Conservation (phyloP, 1,140 invertebrate genomes). For the Trachymyrmex cornetzi region DNA sequence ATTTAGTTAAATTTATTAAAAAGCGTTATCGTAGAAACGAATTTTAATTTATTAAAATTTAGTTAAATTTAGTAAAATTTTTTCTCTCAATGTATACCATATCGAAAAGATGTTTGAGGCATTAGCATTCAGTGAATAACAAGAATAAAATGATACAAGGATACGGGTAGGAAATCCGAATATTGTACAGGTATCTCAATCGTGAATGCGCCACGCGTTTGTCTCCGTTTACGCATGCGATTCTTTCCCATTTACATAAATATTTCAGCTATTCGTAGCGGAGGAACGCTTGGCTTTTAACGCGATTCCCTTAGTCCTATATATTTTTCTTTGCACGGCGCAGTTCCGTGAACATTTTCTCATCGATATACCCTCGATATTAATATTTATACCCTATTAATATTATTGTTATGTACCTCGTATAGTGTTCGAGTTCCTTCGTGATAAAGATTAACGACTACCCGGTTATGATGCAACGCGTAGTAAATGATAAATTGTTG, state of each 20-base stretch:
- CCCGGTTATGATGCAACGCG: conserved; percentile 23
- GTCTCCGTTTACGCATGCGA: background rate
- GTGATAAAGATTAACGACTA: conserved; percentile 59
- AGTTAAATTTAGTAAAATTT: too few species aligned
- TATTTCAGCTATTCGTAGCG: background rate
- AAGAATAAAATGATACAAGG: too few species aligned
- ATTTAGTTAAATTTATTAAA: too few species aligned
- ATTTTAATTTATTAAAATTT: too few species aligned
- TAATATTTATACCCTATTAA: conserved; percentile 44
- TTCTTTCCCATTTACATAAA: conserved; percentile 6
- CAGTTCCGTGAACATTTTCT: background rate
- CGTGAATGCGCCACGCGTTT: background rate
- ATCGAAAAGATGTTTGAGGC: too few species aligned
- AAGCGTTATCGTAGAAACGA: too few species aligned
- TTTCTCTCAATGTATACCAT: too few species aligned
- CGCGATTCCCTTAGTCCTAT: background rate
- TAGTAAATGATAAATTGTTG: conserved; percentile 59
- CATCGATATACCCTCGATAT: background rate
- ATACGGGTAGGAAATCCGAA: too few species aligned
- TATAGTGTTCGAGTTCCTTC: conserved; percentile 17
- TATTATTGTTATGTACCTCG: conserved; percentile 25
- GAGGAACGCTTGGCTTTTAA: background rate
- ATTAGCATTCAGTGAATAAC: too few species aligned
- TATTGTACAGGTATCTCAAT: background rate
- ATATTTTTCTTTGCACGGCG: background rate